Conservation (phyloP, 2,888 invertebrate species). For the Drosophila rubida region DNA sequence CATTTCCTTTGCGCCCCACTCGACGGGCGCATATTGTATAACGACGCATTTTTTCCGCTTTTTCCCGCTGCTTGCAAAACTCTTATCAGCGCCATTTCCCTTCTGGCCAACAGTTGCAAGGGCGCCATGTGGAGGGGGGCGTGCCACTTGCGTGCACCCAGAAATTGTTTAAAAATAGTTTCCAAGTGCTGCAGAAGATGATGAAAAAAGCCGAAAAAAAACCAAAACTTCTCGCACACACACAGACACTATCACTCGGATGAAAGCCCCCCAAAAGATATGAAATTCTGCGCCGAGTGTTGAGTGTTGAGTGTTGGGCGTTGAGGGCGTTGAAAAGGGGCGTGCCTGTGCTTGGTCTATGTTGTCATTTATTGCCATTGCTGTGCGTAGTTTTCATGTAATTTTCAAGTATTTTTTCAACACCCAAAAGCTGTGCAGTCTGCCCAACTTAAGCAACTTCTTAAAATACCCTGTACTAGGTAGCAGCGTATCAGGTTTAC, state of each 20-base stretch:
- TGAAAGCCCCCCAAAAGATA: conserved; percentile 55
- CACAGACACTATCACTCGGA: conserved; percentile 17
- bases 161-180: conserved; percentile 72
- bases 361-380: conserved; percentile 69
- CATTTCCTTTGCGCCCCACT: conserved; percentile 43
- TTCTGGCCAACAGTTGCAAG: conserved; percentile 61
- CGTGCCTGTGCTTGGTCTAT: conserved; percentile 29
- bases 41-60: conserved; percentile 55
- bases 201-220: conserved; percentile 37
- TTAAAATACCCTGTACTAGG: conserved; percentile 45
- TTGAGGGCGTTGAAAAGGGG: conserved; percentile 28
- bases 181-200: conserved; percentile 58
- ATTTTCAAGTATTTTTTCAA: conserved; percentile 69
- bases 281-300: conserved; percentile 58
- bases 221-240: conserved; percentile 23
- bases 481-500: too few species aligned
- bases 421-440: conserved; percentile 40
- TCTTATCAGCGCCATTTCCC: conserved; percentile 70
- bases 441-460: conserved; percentile 17
- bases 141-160: conserved; percentile 50
- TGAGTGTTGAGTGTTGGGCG: conserved; percentile 25
- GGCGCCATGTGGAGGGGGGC: conserved; percentile 29
- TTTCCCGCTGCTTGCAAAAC: conserved; percentile 56
- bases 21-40: conserved; percentile 61
- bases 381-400: conserved; percentile 70